Conservation (phyloP, 2,888 invertebrate genomes). For the Pycnomerus fuliginosus region DNA sequence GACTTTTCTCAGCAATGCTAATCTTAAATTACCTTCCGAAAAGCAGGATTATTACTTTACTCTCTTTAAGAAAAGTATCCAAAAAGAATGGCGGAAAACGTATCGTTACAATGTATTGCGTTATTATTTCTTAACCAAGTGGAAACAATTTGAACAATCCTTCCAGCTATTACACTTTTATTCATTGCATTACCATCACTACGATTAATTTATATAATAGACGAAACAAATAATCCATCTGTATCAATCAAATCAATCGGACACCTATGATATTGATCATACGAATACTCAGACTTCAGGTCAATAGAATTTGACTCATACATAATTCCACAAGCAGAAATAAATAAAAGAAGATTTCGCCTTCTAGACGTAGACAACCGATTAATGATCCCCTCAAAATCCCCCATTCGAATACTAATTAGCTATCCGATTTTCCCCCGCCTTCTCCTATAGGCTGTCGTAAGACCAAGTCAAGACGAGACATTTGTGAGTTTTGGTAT, state of each 20-base stretch:
- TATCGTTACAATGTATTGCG: too few relatives aligned
- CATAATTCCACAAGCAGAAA: constrained; percentile 57
- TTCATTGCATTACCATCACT: constrained; percentile 64
- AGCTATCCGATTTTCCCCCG: too few relatives aligned
- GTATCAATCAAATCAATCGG: constrained; percentile 64
- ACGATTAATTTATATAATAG: constrained; percentile 61
- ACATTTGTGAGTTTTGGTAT: too few relatives aligned
- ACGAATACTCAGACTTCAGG: constrained; percentile 65
- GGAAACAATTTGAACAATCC: constrained; percentile 66
- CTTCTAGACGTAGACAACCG: constrained; percentile 66
- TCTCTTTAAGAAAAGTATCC: too few relatives aligned
- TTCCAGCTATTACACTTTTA: constrained; percentile 62
- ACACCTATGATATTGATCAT: constrained; percentile 56
- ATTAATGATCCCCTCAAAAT: constrained; percentile 59
- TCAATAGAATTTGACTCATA: constrained; percentile 62
- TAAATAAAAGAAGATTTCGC: constrained; percentile 55
- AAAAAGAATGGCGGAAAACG: too few relatives aligned
- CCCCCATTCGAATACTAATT: too few relatives aligned
- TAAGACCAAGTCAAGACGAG: too few relatives aligned
- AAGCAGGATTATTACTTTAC: too few relatives aligned
- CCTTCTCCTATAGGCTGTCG: too few relatives aligned
- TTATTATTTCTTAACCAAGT: too few relatives aligned
- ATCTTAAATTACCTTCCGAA: too few relatives aligned
- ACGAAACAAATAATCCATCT: constrained; percentile 61
- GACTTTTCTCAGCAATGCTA: too few relatives aligned